Evolutionary conservation across 1,140 invertebrate genomes (phyloP).

Genomic region (Spodoptera litura): DNA sequence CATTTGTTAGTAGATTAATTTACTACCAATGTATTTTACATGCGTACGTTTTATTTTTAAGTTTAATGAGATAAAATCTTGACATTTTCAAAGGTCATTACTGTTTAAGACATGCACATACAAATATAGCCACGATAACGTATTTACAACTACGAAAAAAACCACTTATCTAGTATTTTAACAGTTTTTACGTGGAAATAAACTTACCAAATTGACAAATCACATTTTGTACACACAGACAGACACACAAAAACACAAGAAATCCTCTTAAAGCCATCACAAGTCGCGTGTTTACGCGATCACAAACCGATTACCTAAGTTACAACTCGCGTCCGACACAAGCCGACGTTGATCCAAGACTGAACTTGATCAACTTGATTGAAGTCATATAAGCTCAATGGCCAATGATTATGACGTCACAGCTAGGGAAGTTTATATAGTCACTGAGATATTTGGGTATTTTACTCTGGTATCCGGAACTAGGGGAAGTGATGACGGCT

Average conservation of each 20-base stretch:
- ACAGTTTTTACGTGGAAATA: not conserved
- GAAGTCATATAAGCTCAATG: constrained; percentile 5
- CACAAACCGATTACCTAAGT: not conserved
- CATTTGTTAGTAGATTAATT: no score
- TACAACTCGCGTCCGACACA: not conserved
- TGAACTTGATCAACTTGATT: not conserved
- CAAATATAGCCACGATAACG: no score
- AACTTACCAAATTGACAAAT: constrained; percentile 73
- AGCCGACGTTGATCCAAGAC: not conserved
- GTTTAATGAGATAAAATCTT: no score
- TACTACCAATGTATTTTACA: no score
- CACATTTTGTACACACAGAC: constrained; percentile 62
- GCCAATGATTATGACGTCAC: not conserved
- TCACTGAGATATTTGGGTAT: not conserved
- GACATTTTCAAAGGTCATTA: no score
- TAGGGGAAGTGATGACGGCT: not conserved
- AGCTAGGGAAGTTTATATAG: constrained; percentile 3
- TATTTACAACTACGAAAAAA: not conserved
- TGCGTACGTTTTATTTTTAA: no score
- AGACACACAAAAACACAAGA: constrained; percentile 57
- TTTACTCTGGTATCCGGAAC: not conserved
- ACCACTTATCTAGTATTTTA: not conserved
- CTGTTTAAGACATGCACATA: no score
- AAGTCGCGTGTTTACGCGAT: not conserved
- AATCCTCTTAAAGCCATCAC: constrained; percentile 55